A percentile compares a stretch with the other conserved stretches of the same genome.
Evolutionary conservation across 2,888 invertebrate species (phyloP).

Genomic region (Rhaphigaster nebulosa): DNA sequence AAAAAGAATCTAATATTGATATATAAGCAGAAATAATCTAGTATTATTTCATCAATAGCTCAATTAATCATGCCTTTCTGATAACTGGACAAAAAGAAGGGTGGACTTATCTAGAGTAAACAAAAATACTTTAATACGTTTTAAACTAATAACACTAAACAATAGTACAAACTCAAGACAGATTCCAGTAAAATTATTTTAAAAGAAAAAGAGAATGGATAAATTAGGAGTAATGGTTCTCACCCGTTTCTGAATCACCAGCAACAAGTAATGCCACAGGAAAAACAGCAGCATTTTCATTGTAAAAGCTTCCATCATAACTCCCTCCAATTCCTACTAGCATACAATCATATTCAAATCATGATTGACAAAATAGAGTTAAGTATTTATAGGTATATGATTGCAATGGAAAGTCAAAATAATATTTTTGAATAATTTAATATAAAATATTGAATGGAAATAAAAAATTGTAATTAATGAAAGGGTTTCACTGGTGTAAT

Average conservation of each 20-base stretch:
- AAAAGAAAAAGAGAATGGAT: background rate
- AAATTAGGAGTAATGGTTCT: background rate
- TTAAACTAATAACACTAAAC: background rate
- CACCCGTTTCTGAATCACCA: constrained; percentile 43
- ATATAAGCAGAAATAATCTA: background rate
- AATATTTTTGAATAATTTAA: background rate
- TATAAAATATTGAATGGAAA: background rate
- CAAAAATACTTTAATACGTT: background rate
- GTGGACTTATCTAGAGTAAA: background rate
- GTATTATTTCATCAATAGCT: background rate
- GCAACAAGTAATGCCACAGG: constrained; percentile 12
- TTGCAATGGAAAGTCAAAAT: background rate
- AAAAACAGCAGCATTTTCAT: constrained; percentile 3
- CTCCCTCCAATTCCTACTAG: background rate
- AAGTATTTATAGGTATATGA: background rate
- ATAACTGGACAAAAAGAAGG: background rate
- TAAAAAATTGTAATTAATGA: background rate
- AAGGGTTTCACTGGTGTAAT: background rate
- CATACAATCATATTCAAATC: background rate
- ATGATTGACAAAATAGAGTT: background rate
- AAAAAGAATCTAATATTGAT: no score
- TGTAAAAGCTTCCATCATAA: background rate
- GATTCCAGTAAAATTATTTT: background rate
- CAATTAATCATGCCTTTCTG: background rate
- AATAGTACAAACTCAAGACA: background rate